A percentile compares a stretch with the other conserved stretches of the same genome.
Evolutionary conservation across 2,113 vertebrate genomes (phyloP).

Genomic region (Empidonax traillii): DNA sequence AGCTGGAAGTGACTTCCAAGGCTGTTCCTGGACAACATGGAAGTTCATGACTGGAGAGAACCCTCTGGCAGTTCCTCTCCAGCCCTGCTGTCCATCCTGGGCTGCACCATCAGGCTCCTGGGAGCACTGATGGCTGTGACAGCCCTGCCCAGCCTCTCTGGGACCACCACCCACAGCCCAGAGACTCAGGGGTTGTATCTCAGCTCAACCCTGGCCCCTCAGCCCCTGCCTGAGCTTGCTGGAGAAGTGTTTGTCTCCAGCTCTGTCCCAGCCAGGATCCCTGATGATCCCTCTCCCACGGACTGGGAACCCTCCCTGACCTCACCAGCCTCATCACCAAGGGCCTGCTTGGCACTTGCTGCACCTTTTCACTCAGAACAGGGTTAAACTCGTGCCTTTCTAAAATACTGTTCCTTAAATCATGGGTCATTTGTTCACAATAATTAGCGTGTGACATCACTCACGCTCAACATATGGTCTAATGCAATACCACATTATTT

Average conservation of each 20-base stretch:
- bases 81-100: background rate
- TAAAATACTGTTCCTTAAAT: background rate
- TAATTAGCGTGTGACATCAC: background rate
- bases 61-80: background rate
- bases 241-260: background rate
- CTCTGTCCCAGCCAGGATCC: background rate
- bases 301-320: background rate
- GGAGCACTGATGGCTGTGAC: background rate
- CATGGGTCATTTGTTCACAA: background rate
- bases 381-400: background rate
- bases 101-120: background rate
- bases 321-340: background rate
- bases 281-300: background rate
- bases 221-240: background rate
- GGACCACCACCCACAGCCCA: background rate
- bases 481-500: background rate
- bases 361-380: background rate
- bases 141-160: background rate
- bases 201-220: background rate
- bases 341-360: background rate
- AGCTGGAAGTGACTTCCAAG: background rate
- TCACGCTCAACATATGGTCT: background rate
- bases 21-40: background rate
- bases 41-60: accelerated
- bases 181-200: background rate